These are phyloP conservation scores for Pelosia muscerda DNA, from an alignment of 2,888 invertebrate species.

Conservation along the genomic window DNA sequence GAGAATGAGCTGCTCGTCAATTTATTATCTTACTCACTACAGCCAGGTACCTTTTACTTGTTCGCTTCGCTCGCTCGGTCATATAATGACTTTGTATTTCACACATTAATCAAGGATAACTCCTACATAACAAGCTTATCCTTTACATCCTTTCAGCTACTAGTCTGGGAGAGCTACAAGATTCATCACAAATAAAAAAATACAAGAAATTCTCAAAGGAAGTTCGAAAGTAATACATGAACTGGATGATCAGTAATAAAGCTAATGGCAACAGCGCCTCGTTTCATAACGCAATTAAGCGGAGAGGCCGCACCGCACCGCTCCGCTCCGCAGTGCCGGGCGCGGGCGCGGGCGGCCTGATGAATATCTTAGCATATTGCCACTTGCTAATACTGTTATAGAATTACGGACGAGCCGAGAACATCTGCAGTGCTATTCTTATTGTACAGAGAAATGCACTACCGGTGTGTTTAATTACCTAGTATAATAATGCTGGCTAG, in stretches of 20 bases:
- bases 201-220: conserved; percentile 5
- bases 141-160: neutral
- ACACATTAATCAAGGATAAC: too few relatives aligned
- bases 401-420: conserved; percentile 40
- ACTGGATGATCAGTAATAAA: conserved; percentile 52
- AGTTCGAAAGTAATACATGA: conserved; percentile 43
- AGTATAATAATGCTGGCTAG: neutral
- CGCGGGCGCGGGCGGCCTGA: conserved; percentile 27
- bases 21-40: too few relatives aligned
- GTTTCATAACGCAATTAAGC: conserved; percentile 58
- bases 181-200: neutral
- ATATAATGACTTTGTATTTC: too few relatives aligned
- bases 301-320: conserved; percentile 12
- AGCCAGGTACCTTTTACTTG: too few relatives aligned
- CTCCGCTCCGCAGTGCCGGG: conserved; percentile 18
- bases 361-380: conserved; percentile 65
- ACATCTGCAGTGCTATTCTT: conserved; percentile 27
- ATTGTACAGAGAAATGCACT: conserved; percentile 11
- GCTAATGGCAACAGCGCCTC: conserved; percentile 55
- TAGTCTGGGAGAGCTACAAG: neutral
- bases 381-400: conserved; percentile 53
- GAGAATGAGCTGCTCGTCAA: too few relatives aligned
- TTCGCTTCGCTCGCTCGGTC: too few relatives aligned
- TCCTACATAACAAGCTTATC: too few relatives aligned
- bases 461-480: conserved; percentile 7